Evolutionary conservation across 2,888 invertebrate species (phyloP).

Genomic region (Zootermopsis nevadensis): DNA sequence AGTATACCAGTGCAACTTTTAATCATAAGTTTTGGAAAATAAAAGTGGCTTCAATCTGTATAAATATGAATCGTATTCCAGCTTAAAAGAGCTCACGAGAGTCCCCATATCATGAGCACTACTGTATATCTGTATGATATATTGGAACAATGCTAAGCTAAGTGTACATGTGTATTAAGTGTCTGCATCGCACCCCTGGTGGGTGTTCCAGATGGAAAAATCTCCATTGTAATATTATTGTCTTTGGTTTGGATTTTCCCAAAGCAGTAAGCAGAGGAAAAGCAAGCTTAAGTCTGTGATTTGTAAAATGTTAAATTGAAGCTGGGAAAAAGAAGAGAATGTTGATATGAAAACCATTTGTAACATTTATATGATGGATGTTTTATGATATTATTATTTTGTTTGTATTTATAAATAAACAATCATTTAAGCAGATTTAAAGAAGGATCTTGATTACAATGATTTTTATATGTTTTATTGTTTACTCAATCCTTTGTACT

Average conservation of each 20-base stretch:
- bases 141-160: constrained; percentile 17
- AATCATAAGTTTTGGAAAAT: too few relatives aligned
- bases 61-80: too few relatives aligned
- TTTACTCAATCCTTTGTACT: too few relatives aligned
- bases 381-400: constrained; percentile 54
- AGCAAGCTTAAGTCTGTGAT: constrained; percentile 52
- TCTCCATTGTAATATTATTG: constrained; percentile 36
- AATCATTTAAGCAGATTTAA: constrained; percentile 46
- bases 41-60: too few relatives aligned
- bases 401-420: constrained; percentile 53
- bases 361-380: constrained; percentile 55
- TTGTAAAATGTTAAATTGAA: constrained; percentile 52
- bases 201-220: constrained; percentile 32
- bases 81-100: too few relatives aligned
- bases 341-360: constrained; percentile 52
- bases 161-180: constrained; percentile 29
- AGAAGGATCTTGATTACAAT: too few relatives aligned
- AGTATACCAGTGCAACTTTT: too few relatives aligned
- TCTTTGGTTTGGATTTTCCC: constrained; percentile 43
- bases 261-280: constrained; percentile 19
- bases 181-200: constrained; percentile 34
- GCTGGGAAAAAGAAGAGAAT: constrained; percentile 42
- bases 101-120: background rate
- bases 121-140: constrained; percentile 2
- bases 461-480: too few relatives aligned